Evolutionary conservation across 1,140 invertebrate genomes (phyloP), one percentile per base, ranked within the genome.

Genomic region (Nephotettix cincticeps): DNA sequence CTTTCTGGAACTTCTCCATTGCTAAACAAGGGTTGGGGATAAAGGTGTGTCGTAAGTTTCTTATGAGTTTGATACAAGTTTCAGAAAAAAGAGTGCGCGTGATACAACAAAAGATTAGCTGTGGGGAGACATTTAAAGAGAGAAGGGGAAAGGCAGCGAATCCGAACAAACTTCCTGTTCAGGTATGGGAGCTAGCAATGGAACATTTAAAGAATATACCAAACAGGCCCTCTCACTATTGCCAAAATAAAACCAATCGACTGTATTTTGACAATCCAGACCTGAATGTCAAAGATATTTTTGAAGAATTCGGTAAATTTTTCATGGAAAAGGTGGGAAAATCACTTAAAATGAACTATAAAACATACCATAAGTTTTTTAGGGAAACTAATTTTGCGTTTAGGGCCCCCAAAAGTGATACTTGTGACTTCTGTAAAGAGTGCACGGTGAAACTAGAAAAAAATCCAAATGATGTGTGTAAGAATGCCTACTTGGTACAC

Each of bases 361-460:
- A 65, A 27, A 66, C 61, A n/a, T 71, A 67, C n/a, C 43, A 23
- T 65, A 71, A 67, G 13, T 71, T 47, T 71, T 71, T 66, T 51
- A 43, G 64, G 32, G 45, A 66, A 25, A 28, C 61, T 4, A 66
- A 66, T 19, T 71, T 47, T 66, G 28, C 70, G 11, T 67, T 71
- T 45, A 71, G 45, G 47, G 21, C 19, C 4, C 63, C 64, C 3
- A 71, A 65, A 47, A 71, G 21, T 51, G 70, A 71, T 45, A 65
- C 47, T 17, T 68, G 70, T 71, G 70, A 71, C 64, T 66, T 66
- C 45, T 71, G 70, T 27, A 71, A 64, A 23, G 63, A 71, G 19
- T 66, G 70, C 54, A 27, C 30, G 27, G 28, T 71, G 3, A 71
- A 71, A 64, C 61, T 71, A 61, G 43, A 68, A 21, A 36, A 13